phyloP scores from a whole-genome alignment of 2,888 invertebrate genomes.

The Oligia strigilis region DNA sequence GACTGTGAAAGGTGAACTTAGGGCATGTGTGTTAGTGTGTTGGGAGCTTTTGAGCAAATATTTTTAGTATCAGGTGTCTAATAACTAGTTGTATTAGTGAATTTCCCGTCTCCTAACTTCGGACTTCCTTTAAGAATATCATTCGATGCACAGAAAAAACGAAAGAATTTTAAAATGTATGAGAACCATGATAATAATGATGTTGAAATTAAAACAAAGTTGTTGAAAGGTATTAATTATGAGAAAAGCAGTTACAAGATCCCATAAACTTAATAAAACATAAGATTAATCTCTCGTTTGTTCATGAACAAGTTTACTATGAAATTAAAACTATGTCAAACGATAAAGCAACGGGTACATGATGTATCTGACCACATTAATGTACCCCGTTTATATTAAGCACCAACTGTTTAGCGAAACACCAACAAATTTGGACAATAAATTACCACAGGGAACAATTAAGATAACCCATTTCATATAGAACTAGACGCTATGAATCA shows the following conservation, averaged over 20 bases:
- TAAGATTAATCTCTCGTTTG: slow-evolving; percentile 46
- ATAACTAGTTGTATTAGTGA: neutral
- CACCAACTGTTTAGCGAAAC: slow-evolving; percentile 63
- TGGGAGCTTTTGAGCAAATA: neutral
- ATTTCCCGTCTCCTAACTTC: neutral
- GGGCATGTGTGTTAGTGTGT: neutral
- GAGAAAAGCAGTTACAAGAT: slow-evolving; percentile 24
- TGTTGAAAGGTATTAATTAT: slow-evolving; percentile 26
- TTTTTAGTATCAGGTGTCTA: neutral
- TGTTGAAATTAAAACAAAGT: slow-evolving; percentile 11
- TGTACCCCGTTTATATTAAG: slow-evolving; percentile 65
- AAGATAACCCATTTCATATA: slow-evolving; percentile 82
- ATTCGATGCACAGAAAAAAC: neutral
- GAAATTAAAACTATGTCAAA: slow-evolving; percentile 62
- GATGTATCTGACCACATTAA: slow-evolving; percentile 65
- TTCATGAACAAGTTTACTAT: slow-evolving; percentile 42
- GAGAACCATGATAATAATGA: slow-evolving; percentile 1
- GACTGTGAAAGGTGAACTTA: slow-evolving; percentile 18
- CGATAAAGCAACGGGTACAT: slow-evolving; percentile 62
- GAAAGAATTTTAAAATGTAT: neutral
- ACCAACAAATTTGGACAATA: slow-evolving; percentile 68
- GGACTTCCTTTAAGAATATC: neutral
- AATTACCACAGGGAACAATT: slow-evolving; percentile 76
- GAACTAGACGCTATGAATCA: slow-evolving; percentile 76
- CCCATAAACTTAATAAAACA: slow-evolving; percentile 13